Evolutionary conservation across 2,888 invertebrate genomes (phyloP).

Genomic region (Cepaea hortensis): DNA sequence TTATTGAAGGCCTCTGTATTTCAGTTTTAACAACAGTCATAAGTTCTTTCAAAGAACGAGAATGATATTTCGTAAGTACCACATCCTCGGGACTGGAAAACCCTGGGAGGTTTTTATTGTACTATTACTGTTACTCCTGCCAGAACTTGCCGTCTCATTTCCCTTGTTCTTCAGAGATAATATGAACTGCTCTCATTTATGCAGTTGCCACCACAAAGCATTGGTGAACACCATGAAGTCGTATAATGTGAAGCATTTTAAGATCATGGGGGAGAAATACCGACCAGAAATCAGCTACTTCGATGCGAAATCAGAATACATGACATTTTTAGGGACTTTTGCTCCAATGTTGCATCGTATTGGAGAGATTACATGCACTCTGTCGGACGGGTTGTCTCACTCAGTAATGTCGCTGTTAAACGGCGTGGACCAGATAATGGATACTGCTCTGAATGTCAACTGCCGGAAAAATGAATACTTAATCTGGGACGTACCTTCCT

Average conservation of each 20-base stretch:
- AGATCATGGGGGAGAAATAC: constrained; percentile 34
- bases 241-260: constrained; percentile 18
- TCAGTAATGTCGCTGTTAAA: constrained; percentile 30
- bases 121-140: neutral
- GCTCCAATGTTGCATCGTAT: constrained; percentile 25
- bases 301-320: constrained; percentile 23
- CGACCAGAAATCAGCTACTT: constrained; percentile 15
- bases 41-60: neutral
- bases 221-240: constrained; percentile 18
- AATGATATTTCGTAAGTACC: constrained; percentile 22
- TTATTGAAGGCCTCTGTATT: neutral
- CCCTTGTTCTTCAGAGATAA: neutral
- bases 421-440: constrained; percentile 37
- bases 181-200: constrained; percentile 41
- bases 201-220: constrained; percentile 17
- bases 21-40: neutral
- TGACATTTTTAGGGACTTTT: constrained; percentile 31
- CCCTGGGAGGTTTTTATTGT: neutral
- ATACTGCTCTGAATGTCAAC: constrained; percentile 23
- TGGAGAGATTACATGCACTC: constrained; percentile 10
- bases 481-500: constrained; percentile 45
- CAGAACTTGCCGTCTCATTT: neutral
- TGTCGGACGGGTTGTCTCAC: constrained; percentile 30
- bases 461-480: constrained; percentile 28
- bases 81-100: neutral